Base-by-base conservation (phyloP, 2,797 vertebrate species). In the Orientallactaga sibirica region DNA sequence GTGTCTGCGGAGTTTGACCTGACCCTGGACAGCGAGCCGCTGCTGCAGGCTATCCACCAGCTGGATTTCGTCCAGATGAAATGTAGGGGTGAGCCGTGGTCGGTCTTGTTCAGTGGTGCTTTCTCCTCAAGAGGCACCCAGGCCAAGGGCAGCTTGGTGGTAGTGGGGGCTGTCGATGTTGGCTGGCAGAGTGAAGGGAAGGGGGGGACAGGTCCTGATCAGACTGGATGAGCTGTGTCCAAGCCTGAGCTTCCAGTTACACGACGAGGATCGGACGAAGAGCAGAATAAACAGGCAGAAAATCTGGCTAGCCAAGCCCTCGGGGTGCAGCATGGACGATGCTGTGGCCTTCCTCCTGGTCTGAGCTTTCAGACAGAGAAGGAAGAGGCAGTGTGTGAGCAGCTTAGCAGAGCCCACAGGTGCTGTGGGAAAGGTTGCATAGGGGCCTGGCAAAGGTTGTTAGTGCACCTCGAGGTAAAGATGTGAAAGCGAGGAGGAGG, bases 11-110 rank as follows among this genome's bases (percentile, higher is more conserved):
- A 99, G 91, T 99, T 99, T 94, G 99, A 99, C 97, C 98, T 99
- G 97, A 99, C 98, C 29, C 97, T 99, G 98, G 99, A 98, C 98
- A 99, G 99, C 0, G 99, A 99, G 97, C 98, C 99, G 0, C 98
- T 99, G 94, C 98, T 99, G 62, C 99, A 99, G 98, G 98, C 98
- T 64, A 99, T 99, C 97, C 99, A 99, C 96, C 99, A 99, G 98
- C 98, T 99, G 98, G 99, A 99, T 98, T 99, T 99, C 97, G 98
- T 99, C 97, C 99, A 99, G 98, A 99, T 99, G 98, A 99, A 99
- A 99, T 99, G 99, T 99, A 98, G 98, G 98, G 98, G 98, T 98
- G 98, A 98, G 98, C 98, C 96, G 94, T 76, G 97, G 95, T 98
- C 62, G 88, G 96, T 64, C 92, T 71, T 18, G 75, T 62, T 91